phyloP scores from a whole-genome alignment of 2,797 vertebrate species.

The Aeoliscus strigatus region DNA sequence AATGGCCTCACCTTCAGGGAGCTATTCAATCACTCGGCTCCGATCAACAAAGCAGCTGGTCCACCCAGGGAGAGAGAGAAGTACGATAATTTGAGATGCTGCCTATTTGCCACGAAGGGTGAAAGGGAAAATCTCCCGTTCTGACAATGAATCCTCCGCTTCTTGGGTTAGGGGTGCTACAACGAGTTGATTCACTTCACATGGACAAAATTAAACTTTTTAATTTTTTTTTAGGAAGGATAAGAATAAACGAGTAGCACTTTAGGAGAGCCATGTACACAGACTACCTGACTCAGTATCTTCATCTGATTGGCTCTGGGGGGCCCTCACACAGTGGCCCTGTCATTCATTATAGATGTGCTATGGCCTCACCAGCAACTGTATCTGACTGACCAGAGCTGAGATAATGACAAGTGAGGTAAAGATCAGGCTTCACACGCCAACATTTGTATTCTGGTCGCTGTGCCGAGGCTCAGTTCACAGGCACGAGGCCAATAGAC shows the following conservation, averaged over 20 bases:
- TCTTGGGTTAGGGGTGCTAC: slow-evolving; percentile 45
- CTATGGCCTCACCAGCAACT: slow-evolving; percentile 40
- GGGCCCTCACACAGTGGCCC: slow-evolving; percentile 50
- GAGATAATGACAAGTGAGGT: slow-evolving; percentile 64
- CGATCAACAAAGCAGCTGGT: slow-evolving; percentile 50
- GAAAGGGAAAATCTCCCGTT: slow-evolving; percentile 54
- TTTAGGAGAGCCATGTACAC: slow-evolving; percentile 54
- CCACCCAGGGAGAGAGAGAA: slow-evolving; percentile 54
- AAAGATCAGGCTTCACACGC: slow-evolving; percentile 46
- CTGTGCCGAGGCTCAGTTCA: slow-evolving; percentile 23
- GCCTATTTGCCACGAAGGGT: slow-evolving; percentile 53
- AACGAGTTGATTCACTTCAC: slow-evolving; percentile 65
- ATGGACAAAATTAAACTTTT: slow-evolving; percentile 68
- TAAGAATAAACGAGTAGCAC: slow-evolving; percentile 57
- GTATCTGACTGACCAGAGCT: slow-evolving; percentile 44
- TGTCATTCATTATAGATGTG: slow-evolving; percentile 63
- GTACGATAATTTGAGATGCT: slow-evolving; percentile 51
- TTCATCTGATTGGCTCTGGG: slow-evolving; percentile 66
- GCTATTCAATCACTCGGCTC: slow-evolving; percentile 69
- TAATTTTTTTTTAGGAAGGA: too few relatives aligned
- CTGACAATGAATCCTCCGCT: slow-evolving; percentile 48
- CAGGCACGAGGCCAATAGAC: slow-evolving; percentile 22
- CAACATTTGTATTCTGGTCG: slow-evolving; percentile 63
- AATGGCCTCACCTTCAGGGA: slow-evolving; percentile 66
- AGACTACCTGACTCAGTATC: slow-evolving; percentile 50